phyloP scores from a whole-genome alignment of 2,888 invertebrate genomes.

The Drosophila tripunctata region DNA sequence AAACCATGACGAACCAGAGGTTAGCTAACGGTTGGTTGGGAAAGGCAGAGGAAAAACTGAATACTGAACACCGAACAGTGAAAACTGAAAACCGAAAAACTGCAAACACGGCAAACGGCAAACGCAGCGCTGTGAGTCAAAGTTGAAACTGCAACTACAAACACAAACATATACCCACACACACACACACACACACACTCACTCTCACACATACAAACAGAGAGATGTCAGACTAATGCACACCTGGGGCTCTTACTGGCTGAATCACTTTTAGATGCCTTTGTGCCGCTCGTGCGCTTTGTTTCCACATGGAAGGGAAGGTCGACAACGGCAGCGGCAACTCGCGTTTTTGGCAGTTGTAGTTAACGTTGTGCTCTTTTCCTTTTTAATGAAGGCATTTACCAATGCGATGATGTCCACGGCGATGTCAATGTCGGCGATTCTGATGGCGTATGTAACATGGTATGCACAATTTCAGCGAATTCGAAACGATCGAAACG shows the following conservation, averaged over 20 bases:
- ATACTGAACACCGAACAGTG: background rate
- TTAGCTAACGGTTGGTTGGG: background rate
- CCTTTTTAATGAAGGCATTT: conserved; percentile 59
- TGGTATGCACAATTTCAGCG: conserved; percentile 4
- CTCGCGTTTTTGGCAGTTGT: conserved; percentile 36
- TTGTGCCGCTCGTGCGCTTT: conserved; percentile 48
- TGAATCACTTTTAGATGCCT: conserved; percentile 60
- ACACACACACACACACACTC: background rate
- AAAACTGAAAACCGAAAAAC: conserved; percentile 7
- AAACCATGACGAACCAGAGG: conserved; percentile 9
- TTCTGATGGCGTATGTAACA: background rate
- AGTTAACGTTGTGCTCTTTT: conserved; percentile 38
- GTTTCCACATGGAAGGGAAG: conserved; percentile 12
- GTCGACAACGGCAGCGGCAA: conserved; percentile 13
- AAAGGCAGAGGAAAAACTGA: background rate
- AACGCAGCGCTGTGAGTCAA: conserved; percentile 43
- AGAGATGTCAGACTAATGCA: conserved; percentile 26
- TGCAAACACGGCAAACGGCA: conserved; percentile 32
- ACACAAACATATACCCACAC: conserved; percentile 5
- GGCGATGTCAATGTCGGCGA: conserved; percentile 4
- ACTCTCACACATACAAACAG: background rate
- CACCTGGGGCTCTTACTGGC: conserved; percentile 42
- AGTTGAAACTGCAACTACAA: conserved; percentile 13
- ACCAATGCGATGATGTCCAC: conserved; percentile 11
- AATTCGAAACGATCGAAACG: background rate